Conservation (phyloP, 2,797 vertebrate species). For the Falco peregrinus region DNA sequence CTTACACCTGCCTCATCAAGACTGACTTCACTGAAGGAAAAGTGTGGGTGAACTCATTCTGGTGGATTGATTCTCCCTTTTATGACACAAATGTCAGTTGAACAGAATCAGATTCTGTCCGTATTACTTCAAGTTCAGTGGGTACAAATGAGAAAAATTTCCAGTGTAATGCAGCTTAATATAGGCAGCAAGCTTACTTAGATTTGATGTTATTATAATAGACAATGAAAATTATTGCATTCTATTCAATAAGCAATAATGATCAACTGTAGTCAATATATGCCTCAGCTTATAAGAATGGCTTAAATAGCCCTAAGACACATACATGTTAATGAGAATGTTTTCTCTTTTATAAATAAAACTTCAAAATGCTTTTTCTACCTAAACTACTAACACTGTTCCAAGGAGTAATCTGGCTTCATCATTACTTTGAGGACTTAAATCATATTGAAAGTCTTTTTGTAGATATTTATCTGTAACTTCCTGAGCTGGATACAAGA, state of each 20-base stretch:
- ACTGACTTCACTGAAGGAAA: not conserved
- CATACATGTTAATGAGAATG: not conserved
- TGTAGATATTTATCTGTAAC: not conserved
- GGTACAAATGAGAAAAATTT: constrained; percentile 16
- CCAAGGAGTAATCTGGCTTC: not conserved
- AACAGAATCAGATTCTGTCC: not conserved
- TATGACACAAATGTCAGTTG: not conserved
- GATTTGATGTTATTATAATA: not conserved
- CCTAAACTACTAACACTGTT: not conserved
- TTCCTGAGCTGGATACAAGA: not conserved
- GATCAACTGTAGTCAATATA: not conserved
- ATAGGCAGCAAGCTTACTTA: not conserved
- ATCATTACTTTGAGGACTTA: not conserved
- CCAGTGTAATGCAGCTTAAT: not conserved
- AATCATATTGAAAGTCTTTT: not conserved
- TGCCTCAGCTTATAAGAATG: not conserved
- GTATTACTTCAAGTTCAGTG: not conserved
- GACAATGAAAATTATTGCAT: not conserved
- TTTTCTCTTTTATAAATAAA: not conserved
- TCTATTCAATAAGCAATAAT: not conserved
- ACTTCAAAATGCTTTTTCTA: not conserved
- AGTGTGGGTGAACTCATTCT: not conserved
- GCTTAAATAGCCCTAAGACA: not conserved
- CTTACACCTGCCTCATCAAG: not conserved
- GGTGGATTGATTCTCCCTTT: not conserved